Evolutionary conservation across 2,113 vertebrate species (phyloP), one percentile per base, ranked within the genome.

Genomic region (Steatornis caripensis): DNA sequence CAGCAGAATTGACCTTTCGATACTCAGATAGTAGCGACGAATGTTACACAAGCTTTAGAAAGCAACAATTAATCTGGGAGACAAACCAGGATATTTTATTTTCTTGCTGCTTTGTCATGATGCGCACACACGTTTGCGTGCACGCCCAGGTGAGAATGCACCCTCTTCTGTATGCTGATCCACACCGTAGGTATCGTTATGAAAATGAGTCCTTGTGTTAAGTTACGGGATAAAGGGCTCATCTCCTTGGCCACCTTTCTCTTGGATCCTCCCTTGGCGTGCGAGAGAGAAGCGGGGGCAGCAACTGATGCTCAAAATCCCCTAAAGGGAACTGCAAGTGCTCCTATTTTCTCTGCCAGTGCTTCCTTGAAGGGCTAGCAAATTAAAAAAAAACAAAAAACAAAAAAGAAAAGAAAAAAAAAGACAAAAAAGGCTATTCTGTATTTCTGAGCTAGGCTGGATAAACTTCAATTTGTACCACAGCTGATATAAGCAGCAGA

Each of bases 61-160:
- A 30, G 30, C 36, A 30, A 10, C 24, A n/a, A 39, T 62, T n/a
- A n/a, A 64, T 18, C 39, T 27, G 5, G 5, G 19, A n/a, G 43
- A 24, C 36, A 51, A 51, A 18, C 45, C 62, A 30, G 2, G 2
- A 30, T 23, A 15, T 66, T 57, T 41, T 43, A 43, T 43, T 43
- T 43, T 43, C 12, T 16, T 51, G 43, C 36, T 49, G 62, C 72
- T 58, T 36, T 24, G 53, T 10, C 30, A 6, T 1, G 24, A n/a
- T 10, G n/a, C 0, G 1, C 37, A 3, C 12, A 10, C 39, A 0
- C 2, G 10, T 55, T 26, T 29, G 49, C 15, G 41, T 8, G n/a
- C 24, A 43, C 2, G 0, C 41, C 8, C 1, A 18, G 49, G 30
- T 21, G 57, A 17, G 48, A 46, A 34, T 2, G 17, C 17, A 27